These are phyloP conservation scores for Lasaia peninsularis DNA, from an alignment of 1,140 invertebrate species.

Conservation along the genomic window DNA sequence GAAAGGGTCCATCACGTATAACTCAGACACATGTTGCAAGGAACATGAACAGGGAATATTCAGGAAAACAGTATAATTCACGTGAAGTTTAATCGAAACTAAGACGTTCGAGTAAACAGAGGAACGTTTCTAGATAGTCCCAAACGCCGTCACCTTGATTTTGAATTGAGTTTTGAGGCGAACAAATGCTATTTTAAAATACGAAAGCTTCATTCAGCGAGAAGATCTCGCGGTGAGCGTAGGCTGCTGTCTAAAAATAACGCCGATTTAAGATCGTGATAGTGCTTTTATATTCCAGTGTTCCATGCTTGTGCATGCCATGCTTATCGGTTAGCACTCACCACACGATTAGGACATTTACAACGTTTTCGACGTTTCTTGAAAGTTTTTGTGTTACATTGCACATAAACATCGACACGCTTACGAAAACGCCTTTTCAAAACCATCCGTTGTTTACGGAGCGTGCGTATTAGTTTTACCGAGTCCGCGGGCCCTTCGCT, in stretches of 20 bases:
- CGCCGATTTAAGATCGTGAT: constrained; percentile 9
- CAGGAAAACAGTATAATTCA: constrained; percentile 14
- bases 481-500: constrained; percentile 70
- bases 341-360: constrained; percentile 64
- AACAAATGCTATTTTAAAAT: constrained; percentile 68
- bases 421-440: constrained; percentile 57
- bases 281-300: constrained; percentile 16
- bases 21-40: constrained; percentile 18
- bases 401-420: constrained; percentile 65
- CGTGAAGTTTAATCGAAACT: constrained; percentile 2
- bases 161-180: constrained; percentile 65
- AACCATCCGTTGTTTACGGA: constrained; percentile 51
- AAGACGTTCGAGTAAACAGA: constrained; percentile 42
- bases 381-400: constrained; percentile 48
- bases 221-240: constrained; percentile 62
- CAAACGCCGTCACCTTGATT: constrained; percentile 72
- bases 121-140: constrained; percentile 60
- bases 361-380: constrained; percentile 44
- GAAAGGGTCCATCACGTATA: constrained; percentile 56
- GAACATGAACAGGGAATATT: constrained; percentile 11
- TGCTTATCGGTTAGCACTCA: constrained; percentile 57
- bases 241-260: constrained; percentile 27
- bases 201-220: constrained; percentile 57
- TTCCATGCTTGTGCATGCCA: constrained; percentile 34
- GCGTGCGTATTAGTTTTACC: constrained; percentile 56